phyloP scores from a whole-genome alignment of 1,140 invertebrate species.

The Drosophila funebris region DNA sequence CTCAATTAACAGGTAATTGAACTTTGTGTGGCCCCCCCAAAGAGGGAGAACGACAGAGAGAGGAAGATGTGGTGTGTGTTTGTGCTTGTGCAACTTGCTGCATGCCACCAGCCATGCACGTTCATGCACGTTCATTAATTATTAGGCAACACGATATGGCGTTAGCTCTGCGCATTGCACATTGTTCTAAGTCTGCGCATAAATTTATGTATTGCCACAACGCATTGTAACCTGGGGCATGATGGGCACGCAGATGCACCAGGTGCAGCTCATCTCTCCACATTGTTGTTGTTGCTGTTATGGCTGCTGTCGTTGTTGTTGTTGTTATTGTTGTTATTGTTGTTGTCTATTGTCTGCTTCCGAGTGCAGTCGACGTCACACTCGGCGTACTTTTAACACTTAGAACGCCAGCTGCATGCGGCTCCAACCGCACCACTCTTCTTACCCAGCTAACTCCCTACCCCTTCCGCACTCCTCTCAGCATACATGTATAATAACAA shows the following conservation, averaged over 20 bases:
- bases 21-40: conserved; percentile 47
- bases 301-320: conserved; percentile 14
- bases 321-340: conserved; percentile 31
- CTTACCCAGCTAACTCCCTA: background rate
- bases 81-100: conserved; percentile 5
- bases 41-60: conserved; percentile 2
- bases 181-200: conserved; percentile 82
- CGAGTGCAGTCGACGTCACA: conserved; percentile 77
- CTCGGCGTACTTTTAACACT: conserved; percentile 78
- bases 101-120: conserved; percentile 4
- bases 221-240: conserved; percentile 62
- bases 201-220: conserved; percentile 62
- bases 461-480: background rate
- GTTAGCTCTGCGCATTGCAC: conserved; percentile 46
- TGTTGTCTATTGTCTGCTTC: conserved; percentile 68
- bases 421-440: conserved; percentile 5
- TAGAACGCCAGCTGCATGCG: conserved; percentile 49
- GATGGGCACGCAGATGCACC: conserved; percentile 58
- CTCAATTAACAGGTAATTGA: conserved; percentile 82
- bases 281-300: background rate
- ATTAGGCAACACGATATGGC: conserved; percentile 77
- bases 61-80: background rate
- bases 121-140: conserved; percentile 77
- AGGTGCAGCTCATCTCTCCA: conserved; percentile 9
- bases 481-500: conserved; percentile 72